Conservation (phyloP, 2,797 vertebrate genomes). For the Anabacerthia variegaticeps region DNA sequence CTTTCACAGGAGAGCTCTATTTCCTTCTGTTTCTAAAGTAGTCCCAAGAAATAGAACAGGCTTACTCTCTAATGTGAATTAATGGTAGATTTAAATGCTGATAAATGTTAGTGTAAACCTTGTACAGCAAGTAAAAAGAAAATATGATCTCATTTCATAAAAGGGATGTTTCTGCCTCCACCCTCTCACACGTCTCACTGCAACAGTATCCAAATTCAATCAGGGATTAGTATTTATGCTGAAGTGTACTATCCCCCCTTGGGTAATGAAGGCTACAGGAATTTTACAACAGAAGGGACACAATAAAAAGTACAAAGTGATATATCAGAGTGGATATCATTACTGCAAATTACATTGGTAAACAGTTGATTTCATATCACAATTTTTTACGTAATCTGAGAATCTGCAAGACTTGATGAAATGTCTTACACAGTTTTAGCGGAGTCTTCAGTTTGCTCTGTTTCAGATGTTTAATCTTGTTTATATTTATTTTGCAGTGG, state of each 20-base stretch:
- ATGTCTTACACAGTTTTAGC: background rate
- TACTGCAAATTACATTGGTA: background rate
- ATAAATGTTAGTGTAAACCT: background rate
- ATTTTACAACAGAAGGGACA: background rate
- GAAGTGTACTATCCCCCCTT: background rate
- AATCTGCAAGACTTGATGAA: background rate
- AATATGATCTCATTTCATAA: background rate
- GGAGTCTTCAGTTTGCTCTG: background rate
- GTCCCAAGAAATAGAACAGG: background rate
- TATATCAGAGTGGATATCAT: background rate
- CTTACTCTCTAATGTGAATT: background rate
- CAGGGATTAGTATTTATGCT: background rate
- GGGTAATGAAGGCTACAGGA: background rate
- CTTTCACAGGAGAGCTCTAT: background rate
- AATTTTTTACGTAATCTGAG: rapidly evolving
- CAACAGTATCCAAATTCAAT: background rate
- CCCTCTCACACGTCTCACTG: background rate
- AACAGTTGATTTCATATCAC: background rate
- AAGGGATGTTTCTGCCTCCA: background rate
- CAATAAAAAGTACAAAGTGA: background rate
- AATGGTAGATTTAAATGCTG: background rate
- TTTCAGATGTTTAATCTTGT: background rate
- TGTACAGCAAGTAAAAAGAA: background rate
- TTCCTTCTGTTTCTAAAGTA: background rate
- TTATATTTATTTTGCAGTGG: constrained; percentile 83